phyloP scores from a whole-genome alignment of 2,797 vertebrate genomes.

The Paratrypauchen microcephalus region DNA sequence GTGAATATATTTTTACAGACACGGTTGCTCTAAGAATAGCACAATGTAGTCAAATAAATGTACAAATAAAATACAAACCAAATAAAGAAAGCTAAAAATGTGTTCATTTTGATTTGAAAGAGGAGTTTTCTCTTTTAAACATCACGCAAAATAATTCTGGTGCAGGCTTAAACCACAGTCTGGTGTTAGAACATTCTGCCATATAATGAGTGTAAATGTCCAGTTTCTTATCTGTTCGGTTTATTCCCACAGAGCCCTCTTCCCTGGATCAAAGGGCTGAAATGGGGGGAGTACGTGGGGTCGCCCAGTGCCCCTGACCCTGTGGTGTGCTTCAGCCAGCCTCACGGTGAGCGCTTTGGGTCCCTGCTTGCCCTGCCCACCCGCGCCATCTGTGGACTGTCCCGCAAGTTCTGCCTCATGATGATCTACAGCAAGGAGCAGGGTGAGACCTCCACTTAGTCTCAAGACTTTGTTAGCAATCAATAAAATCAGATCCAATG shows the following conservation, averaged over 20 bases:
- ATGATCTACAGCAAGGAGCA: constrained; percentile 99
- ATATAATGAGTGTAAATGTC: neutral
- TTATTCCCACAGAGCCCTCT: constrained; percentile 84
- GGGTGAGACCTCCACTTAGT: constrained; percentile 71
- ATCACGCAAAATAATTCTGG: too few relatives aligned
- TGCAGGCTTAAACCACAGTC: neutral
- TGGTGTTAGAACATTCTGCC: neutral
- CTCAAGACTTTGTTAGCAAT: too few relatives aligned
- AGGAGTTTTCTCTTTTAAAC: too few relatives aligned
- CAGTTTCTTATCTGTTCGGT: neutral
- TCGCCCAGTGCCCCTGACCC: constrained; percentile 94
- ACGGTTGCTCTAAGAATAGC: too few relatives aligned
- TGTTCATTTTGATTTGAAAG: too few relatives aligned
- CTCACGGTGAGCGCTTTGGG: constrained; percentile 92
- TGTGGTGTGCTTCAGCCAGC: constrained; percentile 96
- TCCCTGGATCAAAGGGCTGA: constrained; percentile 95
- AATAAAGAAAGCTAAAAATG: too few relatives aligned
- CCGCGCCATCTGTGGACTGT: constrained; percentile 92
- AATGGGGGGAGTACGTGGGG: constrained; percentile 98
- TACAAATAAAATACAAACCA: too few relatives aligned
- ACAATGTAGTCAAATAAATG: too few relatives aligned
- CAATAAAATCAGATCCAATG: too few relatives aligned
- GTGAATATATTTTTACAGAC: too few relatives aligned
- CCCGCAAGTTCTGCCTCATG: constrained; percentile 95
- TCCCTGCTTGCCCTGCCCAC: constrained; percentile 93